Conservation (phyloP, 2,113 vertebrate species). For the Alethe castanea region DNA sequence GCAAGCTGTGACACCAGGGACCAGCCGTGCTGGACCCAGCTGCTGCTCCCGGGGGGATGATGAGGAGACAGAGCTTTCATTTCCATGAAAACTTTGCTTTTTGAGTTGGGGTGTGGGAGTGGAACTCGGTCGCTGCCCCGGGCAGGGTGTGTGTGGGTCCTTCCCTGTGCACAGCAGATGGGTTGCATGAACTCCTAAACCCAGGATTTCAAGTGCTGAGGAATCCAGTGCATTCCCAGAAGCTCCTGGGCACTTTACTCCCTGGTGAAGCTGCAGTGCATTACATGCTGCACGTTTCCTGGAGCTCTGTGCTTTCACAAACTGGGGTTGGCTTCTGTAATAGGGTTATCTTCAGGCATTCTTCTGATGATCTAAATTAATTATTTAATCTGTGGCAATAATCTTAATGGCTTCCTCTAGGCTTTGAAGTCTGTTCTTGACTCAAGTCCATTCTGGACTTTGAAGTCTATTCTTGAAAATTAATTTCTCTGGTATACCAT, state of each 20-base stretch:
- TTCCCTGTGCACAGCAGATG: not conserved
- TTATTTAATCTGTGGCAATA: not conserved
- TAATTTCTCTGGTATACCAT: accelerated
- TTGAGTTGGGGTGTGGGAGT: accelerated
- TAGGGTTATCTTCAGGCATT: not conserved
- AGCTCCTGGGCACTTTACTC: not conserved
- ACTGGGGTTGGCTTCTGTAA: not conserved
- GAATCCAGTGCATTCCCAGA: not conserved
- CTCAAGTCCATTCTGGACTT: not conserved
- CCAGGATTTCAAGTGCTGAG: not conserved
- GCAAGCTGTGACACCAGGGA: accelerated
- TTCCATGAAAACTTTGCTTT: not conserved
- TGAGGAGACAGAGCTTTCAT: not conserved
- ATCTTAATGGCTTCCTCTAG: not conserved
- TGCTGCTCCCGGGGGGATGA: not conserved
- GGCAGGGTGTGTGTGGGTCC: not conserved
- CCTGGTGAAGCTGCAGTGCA: not conserved
- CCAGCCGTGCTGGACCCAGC: accelerated
- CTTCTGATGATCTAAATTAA: not conserved
- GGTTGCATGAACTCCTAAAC: not conserved
- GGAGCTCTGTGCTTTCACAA: not conserved
- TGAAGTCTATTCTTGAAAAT: not conserved
- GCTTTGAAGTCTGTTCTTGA: not conserved
- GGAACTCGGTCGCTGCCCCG: accelerated
- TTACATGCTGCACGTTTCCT: not conserved